Percentiles rank a stretch among this genome's conserved stretches.
Evolutionary conservation across 2,113 vertebrate species (phyloP).

Genomic region (Neogale vison): DNA sequence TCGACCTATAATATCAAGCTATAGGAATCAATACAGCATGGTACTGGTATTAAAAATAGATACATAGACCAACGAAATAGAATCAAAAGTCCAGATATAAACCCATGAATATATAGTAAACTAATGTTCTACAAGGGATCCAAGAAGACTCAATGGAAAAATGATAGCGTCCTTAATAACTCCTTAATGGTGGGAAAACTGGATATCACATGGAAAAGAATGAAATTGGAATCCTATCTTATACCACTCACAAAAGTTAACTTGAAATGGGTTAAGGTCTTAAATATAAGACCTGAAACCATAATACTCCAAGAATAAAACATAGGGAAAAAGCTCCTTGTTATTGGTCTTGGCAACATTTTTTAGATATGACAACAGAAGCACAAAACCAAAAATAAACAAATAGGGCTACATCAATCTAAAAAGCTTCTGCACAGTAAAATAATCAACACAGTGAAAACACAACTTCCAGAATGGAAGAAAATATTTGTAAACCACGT

Average conservation of each 20-base stretch:
- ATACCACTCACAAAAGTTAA: not conserved
- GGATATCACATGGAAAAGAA: not conserved
- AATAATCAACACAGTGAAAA: not conserved
- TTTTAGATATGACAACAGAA: not conserved
- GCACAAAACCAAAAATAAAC: not conserved
- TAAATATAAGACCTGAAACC: not conserved
- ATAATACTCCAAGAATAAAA: not conserved
- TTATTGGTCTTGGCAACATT: not conserved
- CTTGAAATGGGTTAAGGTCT: not conserved
- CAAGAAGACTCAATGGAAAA: not conserved
- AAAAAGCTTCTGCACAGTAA: not conserved
- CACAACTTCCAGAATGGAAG: not conserved
- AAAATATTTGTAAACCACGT: not conserved
- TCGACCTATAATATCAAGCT: not conserved
- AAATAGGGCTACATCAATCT: not conserved
- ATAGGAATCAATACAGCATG: not conserved
- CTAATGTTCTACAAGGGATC: not conserved
- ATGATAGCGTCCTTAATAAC: not conserved
- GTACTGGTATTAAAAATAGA: not conserved
- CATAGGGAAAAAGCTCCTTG: not conserved
- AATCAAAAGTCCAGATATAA: not conserved
- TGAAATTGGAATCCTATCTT: not conserved
- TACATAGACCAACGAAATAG: not conserved
- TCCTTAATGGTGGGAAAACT: not conserved
- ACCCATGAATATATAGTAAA: not conserved